Conservation (phyloP, 2,113 vertebrate species). For the Halcyon malimbica region DNA sequence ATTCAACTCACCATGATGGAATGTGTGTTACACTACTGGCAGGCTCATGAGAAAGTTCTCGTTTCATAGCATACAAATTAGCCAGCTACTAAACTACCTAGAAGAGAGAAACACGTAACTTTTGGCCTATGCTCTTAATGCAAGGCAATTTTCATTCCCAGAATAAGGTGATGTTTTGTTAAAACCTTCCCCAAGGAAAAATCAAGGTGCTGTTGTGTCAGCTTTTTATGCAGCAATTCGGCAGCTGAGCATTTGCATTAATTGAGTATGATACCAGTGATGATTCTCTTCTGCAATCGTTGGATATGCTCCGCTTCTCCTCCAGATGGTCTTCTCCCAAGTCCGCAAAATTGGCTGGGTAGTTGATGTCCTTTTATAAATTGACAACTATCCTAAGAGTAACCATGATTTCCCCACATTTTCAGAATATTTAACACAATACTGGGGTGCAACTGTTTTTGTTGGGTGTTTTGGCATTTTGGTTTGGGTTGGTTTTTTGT, state of each 20-base stretch:
- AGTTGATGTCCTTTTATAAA: neutral
- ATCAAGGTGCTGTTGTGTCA: conserved; percentile 48
- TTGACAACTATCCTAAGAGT: neutral
- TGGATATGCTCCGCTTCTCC: conserved; percentile 43
- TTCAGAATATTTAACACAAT: neutral
- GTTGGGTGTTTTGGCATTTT: neutral
- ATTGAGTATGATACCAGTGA: conserved; percentile 31
- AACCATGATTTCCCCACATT: neutral
- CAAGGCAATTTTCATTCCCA: neutral
- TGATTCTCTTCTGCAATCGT: conserved; percentile 14
- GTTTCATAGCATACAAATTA: neutral
- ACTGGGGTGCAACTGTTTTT: neutral
- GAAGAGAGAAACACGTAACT: neutral
- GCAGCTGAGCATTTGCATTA: conserved; percentile 43
- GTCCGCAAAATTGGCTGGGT: neutral
- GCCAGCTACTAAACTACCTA: neutral
- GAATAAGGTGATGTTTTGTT: neutral
- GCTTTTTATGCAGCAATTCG: neutral
- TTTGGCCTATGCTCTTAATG: neutral
- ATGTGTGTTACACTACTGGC: neutral
- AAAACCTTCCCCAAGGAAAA: conserved; percentile 35
- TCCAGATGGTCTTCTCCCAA: conserved; percentile 52
- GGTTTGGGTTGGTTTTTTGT: neutral
- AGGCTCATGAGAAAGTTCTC: neutral
- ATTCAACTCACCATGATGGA: neutral